These are phyloP conservation scores for Poeciliopsis gracilis DNA, from an alignment of 2,797 vertebrate genomes.

Conservation along the genomic window DNA sequence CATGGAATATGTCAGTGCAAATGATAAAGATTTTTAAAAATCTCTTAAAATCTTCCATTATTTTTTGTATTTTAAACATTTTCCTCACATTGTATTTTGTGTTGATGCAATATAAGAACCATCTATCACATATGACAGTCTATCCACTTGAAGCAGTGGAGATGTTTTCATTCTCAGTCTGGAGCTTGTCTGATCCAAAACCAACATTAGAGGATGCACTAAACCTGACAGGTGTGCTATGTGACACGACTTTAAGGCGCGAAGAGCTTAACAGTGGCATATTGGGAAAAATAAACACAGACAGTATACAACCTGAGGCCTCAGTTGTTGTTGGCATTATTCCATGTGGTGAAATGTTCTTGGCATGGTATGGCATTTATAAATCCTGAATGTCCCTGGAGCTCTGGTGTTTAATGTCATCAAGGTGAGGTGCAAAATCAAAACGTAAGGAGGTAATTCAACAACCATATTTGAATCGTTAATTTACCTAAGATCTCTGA, in stretches of 20 bases:
- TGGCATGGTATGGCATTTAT: constrained; percentile 5
- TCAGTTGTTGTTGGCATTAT: constrained; percentile 19
- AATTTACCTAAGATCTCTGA: background rate
- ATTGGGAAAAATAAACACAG: constrained; percentile 39
- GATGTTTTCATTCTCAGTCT: constrained; percentile 10
- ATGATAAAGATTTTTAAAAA: constrained; percentile 47
- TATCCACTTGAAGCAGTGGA: constrained; percentile 17
- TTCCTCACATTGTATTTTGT: constrained; percentile 28
- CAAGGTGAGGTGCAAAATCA: background rate
- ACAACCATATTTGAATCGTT: background rate
- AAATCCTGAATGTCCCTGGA: constrained; percentile 4
- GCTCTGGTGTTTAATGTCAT: background rate
- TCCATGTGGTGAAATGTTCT: constrained; percentile 11
- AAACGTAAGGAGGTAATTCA: background rate
- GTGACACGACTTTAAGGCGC: constrained; percentile 31
- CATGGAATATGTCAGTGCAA: constrained; percentile 33
- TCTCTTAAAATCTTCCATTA: constrained; percentile 35
- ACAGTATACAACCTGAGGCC: constrained; percentile 7
- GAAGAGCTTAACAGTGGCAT: constrained; percentile 10
- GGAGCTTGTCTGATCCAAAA: constrained; percentile 41
- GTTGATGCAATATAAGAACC: constrained; percentile 4
- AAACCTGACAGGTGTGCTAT: constrained; percentile 47
- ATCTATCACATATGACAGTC: constrained; percentile 18
- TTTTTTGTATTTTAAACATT: constrained; percentile 7
- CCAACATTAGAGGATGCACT: constrained; percentile 39